Percentiles rank a stretch among this genome's conserved stretches.
Conservation (phyloP, 2,888 invertebrate genomes). For the Chrysolina oricalcia region DNA sequence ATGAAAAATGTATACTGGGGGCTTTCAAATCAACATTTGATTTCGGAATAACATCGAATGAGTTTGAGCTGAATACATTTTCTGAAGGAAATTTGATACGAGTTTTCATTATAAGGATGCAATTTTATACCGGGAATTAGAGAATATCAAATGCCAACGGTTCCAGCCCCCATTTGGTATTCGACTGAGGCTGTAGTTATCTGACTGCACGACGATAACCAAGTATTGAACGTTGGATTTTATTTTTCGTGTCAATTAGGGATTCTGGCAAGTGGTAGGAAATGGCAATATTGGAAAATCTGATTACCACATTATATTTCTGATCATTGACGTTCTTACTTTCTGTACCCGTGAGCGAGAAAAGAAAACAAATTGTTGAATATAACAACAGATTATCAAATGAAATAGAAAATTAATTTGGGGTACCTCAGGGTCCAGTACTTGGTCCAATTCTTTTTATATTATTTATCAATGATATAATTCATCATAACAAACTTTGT, state of each 20-base stretch:
- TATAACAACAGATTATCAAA: too few relatives aligned
- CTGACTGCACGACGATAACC: not conserved
- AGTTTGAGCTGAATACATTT: not conserved
- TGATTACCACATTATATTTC: not conserved
- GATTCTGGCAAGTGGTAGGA: not conserved
- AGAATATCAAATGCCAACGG: slow-evolving; percentile 32
- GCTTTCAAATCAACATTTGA: not conserved
- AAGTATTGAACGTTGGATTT: not conserved
- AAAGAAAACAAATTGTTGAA: too few relatives aligned
- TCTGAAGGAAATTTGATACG: not conserved
- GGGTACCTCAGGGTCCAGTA: too few relatives aligned
- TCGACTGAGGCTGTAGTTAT: not conserved
- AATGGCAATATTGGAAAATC: not conserved
- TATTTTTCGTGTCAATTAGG: not conserved
- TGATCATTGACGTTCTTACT: too few relatives aligned
- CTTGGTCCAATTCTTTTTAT: too few relatives aligned
- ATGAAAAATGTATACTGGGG: not conserved
- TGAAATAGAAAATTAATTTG: too few relatives aligned
- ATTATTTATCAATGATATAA: too few relatives aligned
- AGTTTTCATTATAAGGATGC: slow-evolving; percentile 21
- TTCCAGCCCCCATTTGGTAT: slow-evolving; percentile 4
- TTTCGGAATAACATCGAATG: not conserved
- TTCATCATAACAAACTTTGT: too few relatives aligned
- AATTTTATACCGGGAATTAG: slow-evolving; percentile 24
- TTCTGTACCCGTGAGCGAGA: too few relatives aligned